Conservation (phyloP, 2,113 vertebrate genomes). For the Maccullochella peelii region DNA sequence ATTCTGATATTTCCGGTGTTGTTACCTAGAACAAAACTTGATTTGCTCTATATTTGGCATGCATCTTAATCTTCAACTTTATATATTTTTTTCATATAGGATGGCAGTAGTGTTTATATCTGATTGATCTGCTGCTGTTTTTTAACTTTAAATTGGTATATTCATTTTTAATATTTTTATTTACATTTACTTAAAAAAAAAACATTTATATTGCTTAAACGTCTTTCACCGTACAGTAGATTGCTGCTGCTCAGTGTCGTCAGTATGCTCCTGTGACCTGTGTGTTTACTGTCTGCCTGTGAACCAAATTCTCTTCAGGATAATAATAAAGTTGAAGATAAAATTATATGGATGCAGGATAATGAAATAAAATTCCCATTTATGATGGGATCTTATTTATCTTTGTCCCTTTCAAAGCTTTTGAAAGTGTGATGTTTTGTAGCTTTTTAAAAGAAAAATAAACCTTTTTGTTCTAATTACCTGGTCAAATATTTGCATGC, state of each 20-base stretch:
- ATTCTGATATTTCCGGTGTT: background rate
- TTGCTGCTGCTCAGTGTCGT: too few species aligned
- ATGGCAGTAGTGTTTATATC: background rate
- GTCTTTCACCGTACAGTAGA: too few species aligned
- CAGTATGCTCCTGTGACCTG: too few species aligned
- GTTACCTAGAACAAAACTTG: background rate
- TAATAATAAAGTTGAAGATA: too few species aligned
- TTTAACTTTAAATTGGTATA: too few species aligned
- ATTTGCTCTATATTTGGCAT: background rate
- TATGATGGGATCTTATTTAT: too few species aligned
- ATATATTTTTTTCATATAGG: background rate
- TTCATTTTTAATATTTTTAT: too few species aligned
- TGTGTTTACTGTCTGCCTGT: background rate
- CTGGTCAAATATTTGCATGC: background rate
- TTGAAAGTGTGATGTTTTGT: background rate
- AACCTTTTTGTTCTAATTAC: too few species aligned
- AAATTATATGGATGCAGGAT: background rate
- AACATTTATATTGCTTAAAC: too few species aligned
- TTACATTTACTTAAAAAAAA: too few species aligned
- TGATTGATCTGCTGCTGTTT: background rate
- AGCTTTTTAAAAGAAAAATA: background rate
- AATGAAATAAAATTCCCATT: background rate
- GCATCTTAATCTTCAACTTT: background rate
- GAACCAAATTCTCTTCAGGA: background rate
- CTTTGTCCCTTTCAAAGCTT: too few species aligned